Evolutionary conservation across 2,888 invertebrate species (phyloP), one percentile per base, ranked within the genome.

Genomic region (Coenonympha glycerion): DNA sequence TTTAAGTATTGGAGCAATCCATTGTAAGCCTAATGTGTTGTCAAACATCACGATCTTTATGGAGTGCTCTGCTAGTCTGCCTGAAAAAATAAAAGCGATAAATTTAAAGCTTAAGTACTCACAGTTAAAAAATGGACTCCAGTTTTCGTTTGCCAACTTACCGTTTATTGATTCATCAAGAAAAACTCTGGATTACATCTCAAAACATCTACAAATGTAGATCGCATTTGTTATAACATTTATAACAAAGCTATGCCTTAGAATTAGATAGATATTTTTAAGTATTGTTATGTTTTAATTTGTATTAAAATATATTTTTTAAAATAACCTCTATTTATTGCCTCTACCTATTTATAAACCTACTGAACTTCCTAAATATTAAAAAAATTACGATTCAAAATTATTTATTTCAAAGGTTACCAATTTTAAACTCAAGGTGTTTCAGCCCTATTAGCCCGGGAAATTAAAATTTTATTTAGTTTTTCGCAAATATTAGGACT

Each of bases 191-290:
- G 24, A 9, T 39, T 22, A 6, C 9, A 39, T 15, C 15, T 24
- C 22, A 11, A 13, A 37, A 15, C 24, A 39, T 15, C 39, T 39
- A 39, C 24, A 28, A 41, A 30, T 15, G 16, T 24, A 33, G 16
- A 26, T 47, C 31, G 47, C 60, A 52, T 69, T 77, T 83, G 82
- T 79, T 81, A 78, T 83, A 84, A 79, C 77, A 83, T 84, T 83
- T 84, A 84, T 81, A 75, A 76, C 78, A 79, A 67, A 65, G 56
- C 47, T 56, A 58, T 61, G 64, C 54, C 53, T 59, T 54, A 60
- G n/a, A n/a, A n/a, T n/a, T 60, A 65, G 57, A 53, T 53, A n/a
- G n/a, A n/a, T n/a, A n/a, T n/a, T n/a, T 61, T 58, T 49, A 47
- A 53, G 56, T 61, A 47, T 61, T 57, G 57, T 59, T 60, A 64